A percentile compares a stretch with the other conserved stretches of the same genome.
Evolutionary conservation across 2,113 vertebrate genomes (phyloP).

Genomic region (Bostrychus sinensis): DNA sequence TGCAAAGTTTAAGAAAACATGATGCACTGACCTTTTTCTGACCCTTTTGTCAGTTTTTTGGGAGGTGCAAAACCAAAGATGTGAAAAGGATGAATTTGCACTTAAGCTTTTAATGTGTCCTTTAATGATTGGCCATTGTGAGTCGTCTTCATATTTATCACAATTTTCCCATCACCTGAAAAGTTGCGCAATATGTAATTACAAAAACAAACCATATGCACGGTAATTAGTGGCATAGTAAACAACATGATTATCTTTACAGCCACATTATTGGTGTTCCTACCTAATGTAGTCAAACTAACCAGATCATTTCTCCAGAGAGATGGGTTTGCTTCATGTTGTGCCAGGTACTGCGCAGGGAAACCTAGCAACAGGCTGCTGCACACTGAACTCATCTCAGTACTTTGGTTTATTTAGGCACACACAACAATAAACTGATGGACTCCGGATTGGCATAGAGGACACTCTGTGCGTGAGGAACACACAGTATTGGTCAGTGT

Average conservation of each 20-base stretch:
- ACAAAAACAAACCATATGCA: too few relatives aligned
- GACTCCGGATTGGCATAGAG: slow-evolving; percentile 5
- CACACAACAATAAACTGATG: slow-evolving; percentile 13
- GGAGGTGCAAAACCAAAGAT: too few relatives aligned
- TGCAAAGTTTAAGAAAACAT: background rate
- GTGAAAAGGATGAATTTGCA: too few relatives aligned
- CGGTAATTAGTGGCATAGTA: too few relatives aligned
- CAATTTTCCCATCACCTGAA: too few relatives aligned
- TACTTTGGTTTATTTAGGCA: slow-evolving; percentile 19
- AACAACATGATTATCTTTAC: too few relatives aligned
- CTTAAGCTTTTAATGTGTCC: too few relatives aligned
- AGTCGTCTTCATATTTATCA: too few relatives aligned
- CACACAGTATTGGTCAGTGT: slow-evolving; percentile 8
- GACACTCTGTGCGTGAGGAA: slow-evolving; percentile 38
- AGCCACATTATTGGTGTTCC: background rate
- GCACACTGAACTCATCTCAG: slow-evolving; percentile 31
- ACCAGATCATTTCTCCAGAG: slow-evolving; percentile 37
- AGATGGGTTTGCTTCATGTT: slow-evolving; percentile 39
- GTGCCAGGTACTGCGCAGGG: slow-evolving; percentile 46
- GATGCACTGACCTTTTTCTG: background rate
- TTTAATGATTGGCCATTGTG: too few relatives aligned
- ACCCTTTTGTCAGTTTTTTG: background rate
- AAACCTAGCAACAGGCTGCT: slow-evolving; percentile 71
- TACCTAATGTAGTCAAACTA: slow-evolving; percentile 4
- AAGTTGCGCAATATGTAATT: too few relatives aligned